Evolutionary conservation across 2,888 invertebrate genomes (phyloP).

Genomic region (Himalopsyche tibetana): DNA sequence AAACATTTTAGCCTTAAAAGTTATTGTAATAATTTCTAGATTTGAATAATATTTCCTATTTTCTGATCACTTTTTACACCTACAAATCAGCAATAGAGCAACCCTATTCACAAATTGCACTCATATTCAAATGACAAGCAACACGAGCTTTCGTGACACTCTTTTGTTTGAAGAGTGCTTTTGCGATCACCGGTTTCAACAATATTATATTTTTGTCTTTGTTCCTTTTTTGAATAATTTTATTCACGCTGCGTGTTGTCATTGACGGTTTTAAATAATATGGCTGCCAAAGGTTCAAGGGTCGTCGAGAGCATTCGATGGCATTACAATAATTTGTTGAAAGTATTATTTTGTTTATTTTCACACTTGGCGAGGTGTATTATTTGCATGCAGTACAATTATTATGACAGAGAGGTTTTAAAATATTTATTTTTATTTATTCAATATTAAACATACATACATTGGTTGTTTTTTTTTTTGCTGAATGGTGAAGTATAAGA

Average conservation of each 20-base stretch:
- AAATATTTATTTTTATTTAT: too few species aligned
- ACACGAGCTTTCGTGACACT: conserved; percentile 50
- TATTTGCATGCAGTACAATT: conserved; percentile 13
- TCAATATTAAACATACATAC: too few species aligned
- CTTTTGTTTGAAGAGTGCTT: conserved; percentile 42
- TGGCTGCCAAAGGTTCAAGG: conserved; percentile 11
- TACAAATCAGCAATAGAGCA: neutral
- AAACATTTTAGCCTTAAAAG: too few species aligned
- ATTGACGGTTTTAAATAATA: neutral
- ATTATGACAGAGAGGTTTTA: conserved; percentile 3
- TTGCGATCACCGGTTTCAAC: conserved; percentile 30
- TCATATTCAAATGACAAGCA: conserved; percentile 60
- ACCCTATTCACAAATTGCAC: neutral
- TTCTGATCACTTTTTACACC: too few species aligned
- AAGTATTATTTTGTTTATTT: conserved; percentile 13
- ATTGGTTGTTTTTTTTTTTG: too few species aligned
- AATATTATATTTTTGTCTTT: conserved; percentile 41
- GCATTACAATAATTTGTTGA: conserved; percentile 7
- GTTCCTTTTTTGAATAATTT: conserved; percentile 55
- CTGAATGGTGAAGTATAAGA: too few species aligned
- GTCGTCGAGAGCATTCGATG: conserved; percentile 6
- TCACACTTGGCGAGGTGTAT: neutral
- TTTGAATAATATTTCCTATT: too few species aligned
- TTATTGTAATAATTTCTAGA: too few species aligned
- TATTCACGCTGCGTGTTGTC: conserved; percentile 36